Evolutionary conservation across 2,113 vertebrate genomes (phyloP).

Genomic region (Lophotis ruficrista): DNA sequence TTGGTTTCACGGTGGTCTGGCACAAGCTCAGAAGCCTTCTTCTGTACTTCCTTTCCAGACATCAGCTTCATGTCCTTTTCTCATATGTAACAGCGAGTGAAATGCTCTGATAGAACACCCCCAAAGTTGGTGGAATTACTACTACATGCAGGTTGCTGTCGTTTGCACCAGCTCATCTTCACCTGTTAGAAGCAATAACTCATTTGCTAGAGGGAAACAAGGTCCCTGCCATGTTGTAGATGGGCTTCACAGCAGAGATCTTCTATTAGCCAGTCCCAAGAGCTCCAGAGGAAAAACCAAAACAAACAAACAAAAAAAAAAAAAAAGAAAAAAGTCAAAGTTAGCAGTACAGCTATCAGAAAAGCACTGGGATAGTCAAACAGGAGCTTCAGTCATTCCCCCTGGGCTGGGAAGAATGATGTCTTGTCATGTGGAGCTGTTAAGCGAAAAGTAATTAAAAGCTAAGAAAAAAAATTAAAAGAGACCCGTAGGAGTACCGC

Average conservation of each 20-base stretch:
- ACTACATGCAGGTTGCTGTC: neutral
- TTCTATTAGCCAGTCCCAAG: neutral
- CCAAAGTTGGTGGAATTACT: neutral
- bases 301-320: neutral
- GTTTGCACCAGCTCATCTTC: neutral
- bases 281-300: neutral
- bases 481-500: neutral
- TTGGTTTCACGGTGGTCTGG: neutral
- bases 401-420: neutral
- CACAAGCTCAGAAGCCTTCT: neutral
- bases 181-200: neutral
- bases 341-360: neutral
- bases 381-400: neutral
- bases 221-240: neutral
- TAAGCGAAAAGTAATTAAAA: constrained; percentile 25
- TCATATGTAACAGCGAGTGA: neutral
- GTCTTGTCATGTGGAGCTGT: neutral
- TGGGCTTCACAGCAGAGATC: neutral
- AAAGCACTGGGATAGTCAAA: neutral
- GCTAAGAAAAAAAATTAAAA: neutral
- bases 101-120: neutral
- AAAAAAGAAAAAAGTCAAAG: neutral
- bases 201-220: neutral
- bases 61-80: neutral
- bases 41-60: neutral